Evolutionary conservation across 2,113 vertebrate genomes (phyloP).

Genomic region (Butorides virescens): DNA sequence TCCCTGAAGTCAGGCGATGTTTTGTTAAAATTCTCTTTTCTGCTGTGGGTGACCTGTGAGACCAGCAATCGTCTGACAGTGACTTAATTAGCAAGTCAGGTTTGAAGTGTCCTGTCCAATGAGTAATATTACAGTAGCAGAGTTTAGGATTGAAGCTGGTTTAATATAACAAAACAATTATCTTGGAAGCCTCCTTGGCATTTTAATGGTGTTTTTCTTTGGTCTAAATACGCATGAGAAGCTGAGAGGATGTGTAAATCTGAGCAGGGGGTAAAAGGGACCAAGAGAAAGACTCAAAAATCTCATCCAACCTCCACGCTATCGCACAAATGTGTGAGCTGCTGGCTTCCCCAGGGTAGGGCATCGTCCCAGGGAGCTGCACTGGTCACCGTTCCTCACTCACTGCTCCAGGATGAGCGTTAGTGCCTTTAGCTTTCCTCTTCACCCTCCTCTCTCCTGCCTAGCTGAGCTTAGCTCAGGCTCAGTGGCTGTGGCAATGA

Average conservation of each 20-base stretch:
- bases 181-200: slow-evolving; percentile 4
- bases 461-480: neutral
- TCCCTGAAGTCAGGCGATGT: neutral
- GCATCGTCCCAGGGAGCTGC: neutral
- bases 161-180: slow-evolving; percentile 5
- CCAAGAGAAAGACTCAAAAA: neutral
- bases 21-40: neutral
- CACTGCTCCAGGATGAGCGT: neutral
- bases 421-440: neutral
- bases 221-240: slow-evolving; percentile 2
- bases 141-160: neutral
- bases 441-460: neutral
- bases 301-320: neutral
- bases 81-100: neutral
- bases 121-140: neutral
- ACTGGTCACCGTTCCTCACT: neutral
- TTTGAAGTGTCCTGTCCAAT: neutral
- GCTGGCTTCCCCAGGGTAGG: neutral
- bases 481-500: neutral
- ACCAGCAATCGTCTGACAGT: neutral
- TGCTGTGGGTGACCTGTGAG: neutral
- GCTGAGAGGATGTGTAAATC: neutral
- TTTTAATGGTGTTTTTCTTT: slow-evolving; percentile 39
- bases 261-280: neutral
- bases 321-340: neutral